Evolutionary conservation across 2,113 vertebrate species (phyloP).

Genomic region (Mustelus asterias): DNA sequence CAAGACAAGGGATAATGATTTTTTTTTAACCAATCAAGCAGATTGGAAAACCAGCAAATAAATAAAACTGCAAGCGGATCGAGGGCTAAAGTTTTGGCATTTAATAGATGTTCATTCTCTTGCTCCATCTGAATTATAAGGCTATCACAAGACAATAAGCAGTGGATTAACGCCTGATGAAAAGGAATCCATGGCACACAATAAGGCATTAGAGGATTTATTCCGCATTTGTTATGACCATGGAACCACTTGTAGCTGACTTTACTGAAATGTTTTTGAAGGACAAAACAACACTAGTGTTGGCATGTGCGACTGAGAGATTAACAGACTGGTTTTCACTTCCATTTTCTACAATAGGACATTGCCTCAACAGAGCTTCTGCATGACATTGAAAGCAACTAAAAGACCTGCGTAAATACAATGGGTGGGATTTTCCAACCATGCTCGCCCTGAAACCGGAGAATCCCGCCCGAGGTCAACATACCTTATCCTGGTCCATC

Average conservation of each 20-base stretch:
- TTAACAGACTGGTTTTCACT: background rate
- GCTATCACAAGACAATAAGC: slow-evolving; percentile 12
- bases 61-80: background rate
- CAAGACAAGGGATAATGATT: background rate
- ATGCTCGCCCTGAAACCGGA: too few species aligned
- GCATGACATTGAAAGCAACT: background rate
- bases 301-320: background rate
- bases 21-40: background rate
- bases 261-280: background rate
- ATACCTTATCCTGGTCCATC: too few species aligned
- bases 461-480: too few species aligned
- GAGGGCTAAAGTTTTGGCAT: background rate
- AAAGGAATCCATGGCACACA: background rate
- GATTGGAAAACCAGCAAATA: slow-evolving; percentile 17
- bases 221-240: background rate
- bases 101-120: background rate
- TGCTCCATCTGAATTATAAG: background rate
- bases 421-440: too few species aligned
- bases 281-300: background rate
- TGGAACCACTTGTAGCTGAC: background rate
- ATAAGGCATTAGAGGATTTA: background rate
- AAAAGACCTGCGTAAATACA: background rate
- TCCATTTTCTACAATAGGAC: background rate
- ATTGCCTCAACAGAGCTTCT: too few species aligned
- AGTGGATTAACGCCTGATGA: slow-evolving; percentile 17